Base-by-base conservation (phyloP, 2,113 vertebrate species). In the Perognathus longimembris region DNA sequence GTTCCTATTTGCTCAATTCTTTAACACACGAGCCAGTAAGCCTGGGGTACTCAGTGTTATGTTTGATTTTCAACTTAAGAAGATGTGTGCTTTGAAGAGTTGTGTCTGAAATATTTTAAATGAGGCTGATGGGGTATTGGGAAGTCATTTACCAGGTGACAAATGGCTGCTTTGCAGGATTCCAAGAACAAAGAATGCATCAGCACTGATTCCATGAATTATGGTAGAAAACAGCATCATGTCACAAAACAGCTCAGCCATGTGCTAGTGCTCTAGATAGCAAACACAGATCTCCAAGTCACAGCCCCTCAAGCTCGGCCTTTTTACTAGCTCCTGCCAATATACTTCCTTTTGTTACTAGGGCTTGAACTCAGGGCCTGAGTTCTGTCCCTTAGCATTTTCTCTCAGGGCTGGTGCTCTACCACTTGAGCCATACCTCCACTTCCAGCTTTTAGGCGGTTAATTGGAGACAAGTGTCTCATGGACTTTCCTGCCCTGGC, bases 21-120 rank as follows among this genome's bases (percentile, higher is more conserved):
- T 54, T 54, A 86, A 50, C 0, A 76, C 1, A 61, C 5, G 36
- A 18, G 50, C 5, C 61, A 69, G 40, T 38, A 36, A 76, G 10
- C 59, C 69, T 88, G 74, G 85, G 28, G 38, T 36, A 70, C 0
- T 59, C 50, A 36, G 42, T 24, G 75, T 34, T 50, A 36, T 28
- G 76, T 90, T 15, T 93, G 20, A 57, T 69, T 92, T 89, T 77
- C 87, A 88, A 94, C 57, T 71, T 83, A 36, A 75, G n/a, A 18
- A 84, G 5, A 28, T 34, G 45, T 32, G 34, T 75, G 36, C 40
- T 71, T 59, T 24, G 40, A 88, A 77, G 64, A 81, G 21, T n/a
- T 91, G 20, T 21, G 36, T 15, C 92, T 94, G 21, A 59, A 71
- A 88, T 61, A 17, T 54, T 64, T 82, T 42, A 89, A 86, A 86